These are phyloP conservation scores for Sesia apiformis DNA, from an alignment of 2,888 invertebrate species.

Conservation along the genomic window DNA sequence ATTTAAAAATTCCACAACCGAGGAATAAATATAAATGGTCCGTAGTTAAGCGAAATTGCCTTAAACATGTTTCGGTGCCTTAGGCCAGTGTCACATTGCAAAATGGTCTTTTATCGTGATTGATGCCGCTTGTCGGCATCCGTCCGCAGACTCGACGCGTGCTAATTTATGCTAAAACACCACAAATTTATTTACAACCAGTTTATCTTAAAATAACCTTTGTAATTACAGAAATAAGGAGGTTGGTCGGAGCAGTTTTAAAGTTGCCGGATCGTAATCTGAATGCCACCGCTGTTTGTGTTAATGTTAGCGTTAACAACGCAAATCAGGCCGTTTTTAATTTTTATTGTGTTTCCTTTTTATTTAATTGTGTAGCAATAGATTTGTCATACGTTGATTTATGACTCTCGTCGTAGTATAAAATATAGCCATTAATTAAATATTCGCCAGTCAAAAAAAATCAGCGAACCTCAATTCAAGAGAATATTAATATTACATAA, in stretches of 20 bases:
- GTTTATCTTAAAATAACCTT: neutral
- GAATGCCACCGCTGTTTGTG: slow-evolving; percentile 17
- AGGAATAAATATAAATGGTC: neutral
- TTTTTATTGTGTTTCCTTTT: slow-evolving; percentile 17
- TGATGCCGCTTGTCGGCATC: slow-evolving; percentile 25
- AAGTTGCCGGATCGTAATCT: slow-evolving; percentile 12
- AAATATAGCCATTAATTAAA: no score
- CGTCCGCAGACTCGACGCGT: slow-evolving; percentile 19
- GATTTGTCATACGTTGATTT: no score
- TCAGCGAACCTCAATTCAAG: no score
- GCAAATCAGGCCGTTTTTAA: slow-evolving; percentile 17
- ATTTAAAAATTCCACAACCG: neutral
- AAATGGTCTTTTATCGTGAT: slow-evolving; percentile 30
- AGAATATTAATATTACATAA: no score
- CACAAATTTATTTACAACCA: neutral
- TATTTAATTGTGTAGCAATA: slow-evolving; percentile 5
- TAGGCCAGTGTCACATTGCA: slow-evolving; percentile 22
- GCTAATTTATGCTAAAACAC: slow-evolving; percentile 24
- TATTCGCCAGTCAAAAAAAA: no score
- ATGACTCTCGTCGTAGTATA: no score
- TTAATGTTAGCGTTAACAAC: slow-evolving; percentile 21
- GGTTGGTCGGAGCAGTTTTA: neutral
- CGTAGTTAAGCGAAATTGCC: neutral
- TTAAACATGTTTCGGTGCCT: slow-evolving; percentile 1
- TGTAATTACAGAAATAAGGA: neutral